Evolutionary conservation across 2,797 vertebrate genomes (phyloP).

Genomic region (Helicolenus hilgendorfi): DNA sequence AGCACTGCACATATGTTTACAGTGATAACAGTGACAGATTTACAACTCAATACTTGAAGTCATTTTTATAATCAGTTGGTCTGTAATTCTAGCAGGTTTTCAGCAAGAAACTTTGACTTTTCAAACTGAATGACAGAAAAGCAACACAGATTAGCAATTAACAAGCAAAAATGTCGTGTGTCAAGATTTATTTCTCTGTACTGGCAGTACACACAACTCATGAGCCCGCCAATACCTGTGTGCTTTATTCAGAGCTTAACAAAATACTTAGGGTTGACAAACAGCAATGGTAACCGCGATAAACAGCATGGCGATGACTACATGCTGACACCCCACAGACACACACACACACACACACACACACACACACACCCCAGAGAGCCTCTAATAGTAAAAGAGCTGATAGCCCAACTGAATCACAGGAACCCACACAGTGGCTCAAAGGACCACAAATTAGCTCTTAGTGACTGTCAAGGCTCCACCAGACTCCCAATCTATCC

Average conservation of each 20-base stretch:
- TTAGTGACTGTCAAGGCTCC: not conserved
- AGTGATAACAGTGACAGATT: not conserved
- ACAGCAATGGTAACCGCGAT: not conserved
- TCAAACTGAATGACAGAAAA: not conserved
- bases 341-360: not conserved
- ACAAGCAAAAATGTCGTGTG: not conserved
- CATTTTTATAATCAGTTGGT: rapidly evolving
- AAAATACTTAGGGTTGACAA: not conserved
- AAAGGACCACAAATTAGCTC: not conserved
- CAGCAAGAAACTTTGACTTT: not conserved
- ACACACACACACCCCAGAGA: not conserved
- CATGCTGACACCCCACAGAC: not conserved
- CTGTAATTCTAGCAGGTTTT: not conserved
- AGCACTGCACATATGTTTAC: not conserved
- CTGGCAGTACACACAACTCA: not conserved
- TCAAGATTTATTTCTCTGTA: not conserved
- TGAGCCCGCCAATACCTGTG: not conserved
- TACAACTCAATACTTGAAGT: not conserved
- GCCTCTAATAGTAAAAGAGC: not conserved
- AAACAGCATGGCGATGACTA: not conserved
- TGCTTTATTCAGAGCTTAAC: not conserved
- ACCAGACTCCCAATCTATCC: not conserved
- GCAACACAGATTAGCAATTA: not conserved
- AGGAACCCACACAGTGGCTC: not conserved
- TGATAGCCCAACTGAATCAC: not conserved